Evolutionary conservation across 1,140 invertebrate genomes (phyloP).

Genomic region (Eupeodes corollae): DNA sequence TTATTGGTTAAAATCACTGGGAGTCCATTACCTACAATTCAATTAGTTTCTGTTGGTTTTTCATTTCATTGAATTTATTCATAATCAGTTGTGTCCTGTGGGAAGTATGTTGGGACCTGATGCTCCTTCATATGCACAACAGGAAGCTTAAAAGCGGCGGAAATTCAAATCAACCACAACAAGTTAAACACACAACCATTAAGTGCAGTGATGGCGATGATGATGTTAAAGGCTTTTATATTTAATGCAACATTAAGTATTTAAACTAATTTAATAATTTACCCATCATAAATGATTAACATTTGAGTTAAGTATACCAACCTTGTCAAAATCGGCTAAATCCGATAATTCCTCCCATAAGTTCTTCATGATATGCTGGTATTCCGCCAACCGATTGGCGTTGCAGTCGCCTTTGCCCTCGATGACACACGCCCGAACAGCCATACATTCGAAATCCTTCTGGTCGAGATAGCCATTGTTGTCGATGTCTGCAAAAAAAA

Average conservation of each 20-base stretch:
- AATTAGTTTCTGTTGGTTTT: not conserved
- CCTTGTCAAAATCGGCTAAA: slow-evolving; percentile 75
- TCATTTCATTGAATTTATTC: not conserved
- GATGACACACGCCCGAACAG: slow-evolving; percentile 63
- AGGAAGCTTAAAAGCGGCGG: not conserved
- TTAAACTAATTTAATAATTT: not conserved
- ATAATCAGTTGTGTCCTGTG: not conserved
- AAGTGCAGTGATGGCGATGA: not conserved
- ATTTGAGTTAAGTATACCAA: slow-evolving; percentile 26
- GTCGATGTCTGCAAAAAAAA: slow-evolving; percentile 56
- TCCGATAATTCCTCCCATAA: slow-evolving; percentile 75
- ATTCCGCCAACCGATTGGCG: slow-evolving; percentile 53
- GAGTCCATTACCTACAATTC: too few relatives aligned
- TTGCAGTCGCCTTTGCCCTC: slow-evolving; percentile 72
- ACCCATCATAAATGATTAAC: not conserved
- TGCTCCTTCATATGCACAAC: too few relatives aligned
- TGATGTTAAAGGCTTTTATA: not conserved
- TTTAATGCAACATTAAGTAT: not conserved
- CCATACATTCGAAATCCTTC: slow-evolving; percentile 70
- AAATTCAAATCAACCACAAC: too few relatives aligned
- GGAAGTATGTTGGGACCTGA: too few relatives aligned
- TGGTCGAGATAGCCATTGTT: slow-evolving; percentile 70
- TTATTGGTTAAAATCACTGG: too few relatives aligned
- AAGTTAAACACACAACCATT: not conserved
- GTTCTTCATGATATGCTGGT: slow-evolving; percentile 67